These are phyloP conservation scores for Plagodis pulveraria DNA, from an alignment of 2,888 invertebrate species.

Conservation along the genomic window DNA sequence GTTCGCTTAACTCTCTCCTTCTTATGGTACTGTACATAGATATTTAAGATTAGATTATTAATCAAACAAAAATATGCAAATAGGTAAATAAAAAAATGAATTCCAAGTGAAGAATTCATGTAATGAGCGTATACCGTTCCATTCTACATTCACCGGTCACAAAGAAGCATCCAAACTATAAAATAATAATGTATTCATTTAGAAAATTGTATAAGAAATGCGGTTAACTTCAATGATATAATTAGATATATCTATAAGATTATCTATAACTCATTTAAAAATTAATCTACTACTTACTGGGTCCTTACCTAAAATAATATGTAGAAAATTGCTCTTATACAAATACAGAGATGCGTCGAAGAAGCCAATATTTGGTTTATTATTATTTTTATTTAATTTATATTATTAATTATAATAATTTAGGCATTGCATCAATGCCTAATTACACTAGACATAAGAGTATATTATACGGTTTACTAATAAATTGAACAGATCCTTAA, in stretches of 20 bases:
- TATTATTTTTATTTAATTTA: slow-evolving; percentile 56
- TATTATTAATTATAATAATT: slow-evolving; percentile 37
- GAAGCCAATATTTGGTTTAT: slow-evolving; percentile 81
- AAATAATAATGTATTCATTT: slow-evolving; percentile 11
- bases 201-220: slow-evolving; percentile 7
- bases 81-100: no score
- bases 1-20: no score
- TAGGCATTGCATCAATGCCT: slow-evolving; percentile 61
- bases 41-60: no score
- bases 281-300: slow-evolving; percentile 64
- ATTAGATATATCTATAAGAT: slow-evolving; percentile 32
- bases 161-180: slow-evolving; percentile 31
- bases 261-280: slow-evolving; percentile 50
- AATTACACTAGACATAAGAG: slow-evolving; percentile 53
- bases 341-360: slow-evolving; percentile 68
- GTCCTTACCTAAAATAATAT: slow-evolving; percentile 72
- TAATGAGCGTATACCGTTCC: background rate
- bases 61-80: no score
- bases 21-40: no score
- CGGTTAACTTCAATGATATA: slow-evolving; percentile 28
- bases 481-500: slow-evolving; percentile 39
- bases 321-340: slow-evolving; percentile 70
- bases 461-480: slow-evolving; percentile 38
- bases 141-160: background rate
- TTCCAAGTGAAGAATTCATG: background rate